A percentile compares a stretch with the other conserved stretches of the same genome.
These are phyloP conservation scores for Hycleus cichorii DNA, from an alignment of 1,140 invertebrate species.

Conservation along the genomic window DNA sequence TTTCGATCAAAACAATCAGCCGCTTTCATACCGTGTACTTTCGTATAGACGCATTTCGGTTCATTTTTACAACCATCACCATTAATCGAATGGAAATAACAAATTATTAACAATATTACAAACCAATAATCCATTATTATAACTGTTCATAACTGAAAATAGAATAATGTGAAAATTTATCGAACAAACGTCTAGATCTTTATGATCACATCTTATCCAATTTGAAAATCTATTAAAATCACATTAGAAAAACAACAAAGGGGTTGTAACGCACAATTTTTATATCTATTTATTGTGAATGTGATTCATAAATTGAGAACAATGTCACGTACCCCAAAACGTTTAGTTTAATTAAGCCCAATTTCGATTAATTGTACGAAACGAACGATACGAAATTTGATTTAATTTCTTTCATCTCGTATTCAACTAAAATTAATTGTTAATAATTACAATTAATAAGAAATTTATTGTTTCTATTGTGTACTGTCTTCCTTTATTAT, in stretches of 20 bases:
- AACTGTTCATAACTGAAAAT: constrained; percentile 13
- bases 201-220: neutral
- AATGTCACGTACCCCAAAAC: too few relatives aligned
- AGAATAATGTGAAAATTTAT: neutral
- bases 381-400: constrained; percentile 1
- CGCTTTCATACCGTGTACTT: constrained; percentile 23
- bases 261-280: neutral
- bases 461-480: too few relatives aligned
- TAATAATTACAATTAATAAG: too few relatives aligned
- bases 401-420: neutral
- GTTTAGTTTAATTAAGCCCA: neutral
- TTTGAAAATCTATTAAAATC: neutral
- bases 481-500: neutral
- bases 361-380: neutral
- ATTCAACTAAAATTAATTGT: too few relatives aligned
- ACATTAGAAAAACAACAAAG: neutral
- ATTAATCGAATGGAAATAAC: too few relatives aligned
- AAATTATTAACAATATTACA: too few relatives aligned
- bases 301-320: too few relatives aligned
- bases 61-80: constrained; percentile 18
- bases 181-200: too few relatives aligned
- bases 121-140: neutral
- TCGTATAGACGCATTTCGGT: constrained; percentile 19
- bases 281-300: neutral
- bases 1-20: constrained; percentile 28